Evolutionary conservation across 2,113 vertebrate genomes (phyloP), one percentile per base, ranked within the genome.

Genomic region (Oreotrochilus melanogaster): DNA sequence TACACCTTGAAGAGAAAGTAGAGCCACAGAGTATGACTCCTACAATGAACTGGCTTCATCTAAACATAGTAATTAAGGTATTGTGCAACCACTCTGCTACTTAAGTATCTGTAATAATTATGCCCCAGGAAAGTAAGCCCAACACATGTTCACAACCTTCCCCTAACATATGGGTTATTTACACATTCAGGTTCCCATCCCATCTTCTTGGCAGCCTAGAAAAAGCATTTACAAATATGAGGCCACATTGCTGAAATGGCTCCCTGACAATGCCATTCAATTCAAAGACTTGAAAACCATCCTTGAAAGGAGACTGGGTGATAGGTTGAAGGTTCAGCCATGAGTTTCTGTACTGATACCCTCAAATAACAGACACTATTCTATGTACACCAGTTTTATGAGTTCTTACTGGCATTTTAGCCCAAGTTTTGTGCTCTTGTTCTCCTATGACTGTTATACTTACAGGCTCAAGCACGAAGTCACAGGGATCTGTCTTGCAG

Each of bases 1-100:
- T 96, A 92, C 85, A 95, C 82, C 90, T 94, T 96, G 78, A 94
- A 84, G 94, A 90, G 96, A 97, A 97, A 97, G 96, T 96, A 94
- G 85, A 96, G 75, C 89, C 92, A 94, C 51, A 39, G 42, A 88
- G 58, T 88, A 89, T 96, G 95, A 95, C 88, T 95, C 85, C 65
- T 64, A 71, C 93, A 78, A 18, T 48, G 72, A 93, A 89, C 47
- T 86, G 75, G 56, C 89, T 78, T 89, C 75, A 83, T 84, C 93
- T 90, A 93, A 96, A 96, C 88, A 92, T 39, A 71, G 53, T 78
- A 80, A 97, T 97, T 96, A 90, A 80, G 64, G 60, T 56, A 90
- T 90, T 96, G 94, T 88, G 79, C 86, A 96, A 96, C 35, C 78
- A 58, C 35, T 35, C 56, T 83, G 60, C 88, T 81, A 82, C 79